These are phyloP conservation scores for Helogale parvula DNA, from an alignment of 2,113 vertebrate species.

Conservation along the genomic window DNA sequence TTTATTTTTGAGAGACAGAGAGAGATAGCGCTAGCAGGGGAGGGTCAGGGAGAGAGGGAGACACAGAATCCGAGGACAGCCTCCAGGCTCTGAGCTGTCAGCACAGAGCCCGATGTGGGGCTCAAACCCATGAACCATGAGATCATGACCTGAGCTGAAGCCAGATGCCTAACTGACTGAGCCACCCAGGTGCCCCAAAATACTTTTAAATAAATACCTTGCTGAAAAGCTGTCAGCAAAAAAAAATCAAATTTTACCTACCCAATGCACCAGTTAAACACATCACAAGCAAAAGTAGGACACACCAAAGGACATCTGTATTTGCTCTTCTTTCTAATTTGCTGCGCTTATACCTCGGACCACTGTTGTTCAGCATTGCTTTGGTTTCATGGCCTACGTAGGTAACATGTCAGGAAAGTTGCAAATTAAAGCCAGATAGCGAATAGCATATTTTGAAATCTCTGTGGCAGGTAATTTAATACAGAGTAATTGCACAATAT, in stretches of 20 bases:
- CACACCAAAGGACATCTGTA: constrained; percentile 93
- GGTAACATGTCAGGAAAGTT: neutral
- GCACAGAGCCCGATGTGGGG: no score
- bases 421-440: neutral
- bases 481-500: neutral
- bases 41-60: no score
- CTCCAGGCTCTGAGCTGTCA: no score
- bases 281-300: constrained; percentile 93
- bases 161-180: no score
- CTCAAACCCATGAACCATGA: no score
- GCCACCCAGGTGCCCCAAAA: neutral
- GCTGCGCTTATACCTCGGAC: constrained; percentile 94
- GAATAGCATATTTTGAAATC: neutral
- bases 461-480: neutral
- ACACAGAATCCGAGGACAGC: no score
- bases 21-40: no score
- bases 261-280: constrained; percentile 92
- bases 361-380: constrained; percentile 97
- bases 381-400: constrained; percentile 96
- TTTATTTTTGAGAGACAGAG: no score
- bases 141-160: no score
- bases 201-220: neutral
- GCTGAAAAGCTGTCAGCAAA: neutral
- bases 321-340: constrained; percentile 94
- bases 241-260: constrained; percentile 79